Conservation (phyloP, 92 coral and sea anemone genomes). For the Epizoanthus rinbou region DNA sequence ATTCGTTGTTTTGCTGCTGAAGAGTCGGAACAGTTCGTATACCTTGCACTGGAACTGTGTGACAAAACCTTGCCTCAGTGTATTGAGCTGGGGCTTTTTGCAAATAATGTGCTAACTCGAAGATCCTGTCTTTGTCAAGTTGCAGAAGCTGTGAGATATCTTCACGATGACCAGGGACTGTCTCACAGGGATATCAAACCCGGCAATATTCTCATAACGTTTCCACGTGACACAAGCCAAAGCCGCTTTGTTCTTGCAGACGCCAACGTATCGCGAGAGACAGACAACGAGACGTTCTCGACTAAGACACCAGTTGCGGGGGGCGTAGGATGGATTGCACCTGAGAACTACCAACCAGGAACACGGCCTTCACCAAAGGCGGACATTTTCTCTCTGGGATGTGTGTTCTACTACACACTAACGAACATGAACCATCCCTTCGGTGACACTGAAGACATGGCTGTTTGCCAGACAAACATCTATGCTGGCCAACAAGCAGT, state of each 20-base stretch:
- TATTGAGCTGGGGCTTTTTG: constrained; percentile 8
- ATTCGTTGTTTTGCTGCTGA: constrained; percentile 33
- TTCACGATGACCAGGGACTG: not conserved
- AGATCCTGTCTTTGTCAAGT: constrained; percentile 15
- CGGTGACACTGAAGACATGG: not conserved
- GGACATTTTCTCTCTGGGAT: constrained; percentile 43
- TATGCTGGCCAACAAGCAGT: constrained; percentile 4
- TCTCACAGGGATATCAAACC: constrained; percentile 39
- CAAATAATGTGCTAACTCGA: not conserved
- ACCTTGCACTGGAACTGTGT: constrained; percentile 41
- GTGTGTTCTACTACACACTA: constrained; percentile 31
- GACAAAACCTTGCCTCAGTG: constrained; percentile 18
- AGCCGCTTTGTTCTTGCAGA: constrained; percentile 43
- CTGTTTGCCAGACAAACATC: constrained; percentile 22
- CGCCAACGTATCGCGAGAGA: constrained; percentile 3
- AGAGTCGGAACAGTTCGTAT: constrained; percentile 7
- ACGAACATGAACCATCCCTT: constrained; percentile 41
- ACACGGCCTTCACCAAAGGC: not conserved
- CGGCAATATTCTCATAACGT: constrained; percentile 1
- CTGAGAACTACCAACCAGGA: constrained; percentile 17
- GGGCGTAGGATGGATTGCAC: constrained; percentile 29
- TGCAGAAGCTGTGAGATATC: constrained; percentile 23
- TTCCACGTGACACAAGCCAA: not conserved
- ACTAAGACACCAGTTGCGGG: constrained; percentile 21
- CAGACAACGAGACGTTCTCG: constrained; percentile 27